These are phyloP conservation scores for Acromyrmex charruanus DNA, from an alignment of 1,140 invertebrate species.

Conservation along the genomic window DNA sequence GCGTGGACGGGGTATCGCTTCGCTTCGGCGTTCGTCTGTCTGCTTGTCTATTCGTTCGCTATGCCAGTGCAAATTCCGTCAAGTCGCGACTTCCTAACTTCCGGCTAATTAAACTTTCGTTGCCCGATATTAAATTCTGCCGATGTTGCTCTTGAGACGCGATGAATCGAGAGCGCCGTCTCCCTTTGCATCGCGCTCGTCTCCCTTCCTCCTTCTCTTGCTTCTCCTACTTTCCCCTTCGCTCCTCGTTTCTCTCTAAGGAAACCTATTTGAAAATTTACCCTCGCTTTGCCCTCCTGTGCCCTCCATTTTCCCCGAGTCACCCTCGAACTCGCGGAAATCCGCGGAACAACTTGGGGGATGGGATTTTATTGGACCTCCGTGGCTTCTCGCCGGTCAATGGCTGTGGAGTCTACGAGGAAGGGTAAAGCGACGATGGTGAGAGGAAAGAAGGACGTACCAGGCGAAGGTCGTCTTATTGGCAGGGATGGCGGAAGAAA, in stretches of 20 bases:
- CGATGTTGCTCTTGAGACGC: slow-evolving; percentile 60
- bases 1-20: slow-evolving; percentile 16
- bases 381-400: slow-evolving; percentile 70
- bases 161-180: slow-evolving; percentile 45
- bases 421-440: slow-evolving; percentile 9
- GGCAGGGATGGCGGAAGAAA: slow-evolving; percentile 59
- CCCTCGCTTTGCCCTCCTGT: slow-evolving; percentile 4
- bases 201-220: neutral
- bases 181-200: neutral
- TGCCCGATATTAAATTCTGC: slow-evolving; percentile 61
- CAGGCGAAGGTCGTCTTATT: slow-evolving; percentile 72
- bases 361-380: slow-evolving; percentile 67
- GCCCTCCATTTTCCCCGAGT: slow-evolving; percentile 40
- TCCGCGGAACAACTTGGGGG: slow-evolving; percentile 64
- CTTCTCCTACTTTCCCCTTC: neutral
- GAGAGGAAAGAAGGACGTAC: slow-evolving; percentile 44
- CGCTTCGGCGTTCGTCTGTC: slow-evolving; percentile 16
- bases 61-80: slow-evolving; percentile 40
- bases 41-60: neutral
- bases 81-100: slow-evolving; percentile 54
- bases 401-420: slow-evolving; percentile 23
- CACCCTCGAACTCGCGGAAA: slow-evolving; percentile 61
- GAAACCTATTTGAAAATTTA: slow-evolving; percentile 48
- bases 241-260: neutral
- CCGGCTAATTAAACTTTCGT: slow-evolving; percentile 64